phyloP scores from a whole-genome alignment of 2,113 vertebrate genomes.

The Axis porcinus region DNA sequence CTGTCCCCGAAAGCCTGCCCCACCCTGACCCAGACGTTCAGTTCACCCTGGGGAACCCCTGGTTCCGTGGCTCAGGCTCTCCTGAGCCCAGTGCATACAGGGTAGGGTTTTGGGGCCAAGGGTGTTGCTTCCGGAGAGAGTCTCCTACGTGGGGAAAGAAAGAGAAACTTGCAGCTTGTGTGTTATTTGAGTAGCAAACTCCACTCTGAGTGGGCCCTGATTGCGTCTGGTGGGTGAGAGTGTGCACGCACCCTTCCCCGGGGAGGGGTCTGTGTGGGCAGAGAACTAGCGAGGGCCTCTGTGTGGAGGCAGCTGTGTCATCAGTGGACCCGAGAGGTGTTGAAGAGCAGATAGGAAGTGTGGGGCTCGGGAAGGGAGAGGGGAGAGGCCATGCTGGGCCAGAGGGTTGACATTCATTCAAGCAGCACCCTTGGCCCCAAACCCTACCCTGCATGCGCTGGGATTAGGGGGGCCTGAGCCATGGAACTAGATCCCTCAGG shows the following conservation, averaged over 20 bases:
- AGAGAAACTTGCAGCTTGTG: conserved; percentile 51
- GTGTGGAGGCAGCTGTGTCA: background rate
- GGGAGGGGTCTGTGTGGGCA: too few species aligned
- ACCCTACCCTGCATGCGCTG: background rate
- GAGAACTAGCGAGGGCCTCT: background rate
- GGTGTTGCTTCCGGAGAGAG: conserved; percentile 48
- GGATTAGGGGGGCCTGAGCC: background rate
- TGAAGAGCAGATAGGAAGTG: background rate
- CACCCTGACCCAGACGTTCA: background rate
- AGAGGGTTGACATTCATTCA: background rate
- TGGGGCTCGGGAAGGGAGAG: fast-evolving
- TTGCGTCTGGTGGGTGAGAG: background rate
- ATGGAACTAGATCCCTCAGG: background rate
- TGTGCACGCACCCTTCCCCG: background rate
- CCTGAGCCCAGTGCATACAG: background rate
- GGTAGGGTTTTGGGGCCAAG: background rate
- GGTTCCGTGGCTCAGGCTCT: background rate
- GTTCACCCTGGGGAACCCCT: background rate
- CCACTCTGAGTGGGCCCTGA: background rate
- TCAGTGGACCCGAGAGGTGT: background rate
- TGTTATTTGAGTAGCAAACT: conserved; percentile 35
- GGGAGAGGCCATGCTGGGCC: background rate
- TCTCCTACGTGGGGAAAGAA: conserved; percentile 41
- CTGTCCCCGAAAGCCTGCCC: background rate
- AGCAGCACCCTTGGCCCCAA: conserved; percentile 30